Conservation (phyloP, 1,140 invertebrate genomes). For the Dreissena polymorpha region DNA sequence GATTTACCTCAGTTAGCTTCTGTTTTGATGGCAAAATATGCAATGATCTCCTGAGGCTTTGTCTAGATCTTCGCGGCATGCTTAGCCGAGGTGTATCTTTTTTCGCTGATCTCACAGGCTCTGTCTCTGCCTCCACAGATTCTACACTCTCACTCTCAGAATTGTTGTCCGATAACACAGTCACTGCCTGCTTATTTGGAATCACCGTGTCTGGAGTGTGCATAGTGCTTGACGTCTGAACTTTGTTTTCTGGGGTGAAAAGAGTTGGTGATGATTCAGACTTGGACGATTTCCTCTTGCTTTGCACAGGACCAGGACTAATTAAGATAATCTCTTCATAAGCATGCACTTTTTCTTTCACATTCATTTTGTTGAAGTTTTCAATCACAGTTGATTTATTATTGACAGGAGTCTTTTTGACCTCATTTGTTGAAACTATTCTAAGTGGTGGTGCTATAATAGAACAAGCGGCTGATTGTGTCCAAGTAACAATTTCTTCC, state of each 20-base stretch:
- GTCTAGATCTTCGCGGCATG: not conserved
- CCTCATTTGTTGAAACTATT: not conserved
- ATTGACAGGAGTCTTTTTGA: not conserved
- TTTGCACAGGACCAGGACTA: constrained; percentile 4
- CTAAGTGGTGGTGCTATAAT: constrained; percentile 6
- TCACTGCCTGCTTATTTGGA: not conserved
- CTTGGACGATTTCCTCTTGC: constrained; percentile 1
- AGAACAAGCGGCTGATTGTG: not conserved
- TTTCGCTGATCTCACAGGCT: not conserved
- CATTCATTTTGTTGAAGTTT: constrained; percentile 45
- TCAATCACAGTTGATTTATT: constrained; percentile 1
- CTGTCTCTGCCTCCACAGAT: not conserved
- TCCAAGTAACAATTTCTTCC: constrained; percentile 8
- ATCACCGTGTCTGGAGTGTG: constrained; percentile 26
- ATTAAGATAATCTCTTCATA: constrained; percentile 47
- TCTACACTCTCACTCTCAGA: not conserved
- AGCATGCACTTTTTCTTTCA: constrained; percentile 36
- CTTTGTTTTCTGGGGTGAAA: no score
- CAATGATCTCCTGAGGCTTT: not conserved
- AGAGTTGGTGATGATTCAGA: not conserved
- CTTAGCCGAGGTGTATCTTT: not conserved
- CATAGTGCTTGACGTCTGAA: not conserved
- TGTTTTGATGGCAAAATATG: not conserved
- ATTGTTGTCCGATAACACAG: no score
- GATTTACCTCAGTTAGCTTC: not conserved